A percentile compares a stretch with the other conserved stretches of the same genome.
Evolutionary conservation across 2,113 vertebrate genomes (phyloP).

Genomic region (Rattus rattus): DNA sequence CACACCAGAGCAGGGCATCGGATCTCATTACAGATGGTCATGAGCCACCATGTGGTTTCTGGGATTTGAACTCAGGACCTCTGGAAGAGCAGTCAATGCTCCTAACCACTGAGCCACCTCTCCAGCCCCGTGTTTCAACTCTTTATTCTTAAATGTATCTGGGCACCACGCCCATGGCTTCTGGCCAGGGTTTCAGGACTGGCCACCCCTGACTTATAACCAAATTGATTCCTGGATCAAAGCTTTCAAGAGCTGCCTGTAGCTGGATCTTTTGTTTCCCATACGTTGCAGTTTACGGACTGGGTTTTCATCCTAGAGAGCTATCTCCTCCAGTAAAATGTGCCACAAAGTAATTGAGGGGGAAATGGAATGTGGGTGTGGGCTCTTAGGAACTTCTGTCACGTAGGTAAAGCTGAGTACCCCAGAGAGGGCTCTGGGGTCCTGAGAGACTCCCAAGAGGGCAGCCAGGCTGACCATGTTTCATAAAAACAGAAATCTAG

Average conservation of each 20-base stretch:
- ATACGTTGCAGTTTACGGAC: neutral
- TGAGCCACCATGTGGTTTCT: no score
- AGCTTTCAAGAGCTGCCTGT: neutral
- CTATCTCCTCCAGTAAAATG: neutral
- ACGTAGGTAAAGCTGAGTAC: neutral
- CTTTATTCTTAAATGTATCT: neutral
- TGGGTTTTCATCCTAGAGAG: constrained; percentile 49
- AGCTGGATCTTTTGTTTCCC: constrained; percentile 42
- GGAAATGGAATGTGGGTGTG: neutral
- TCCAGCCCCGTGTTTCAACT: neutral
- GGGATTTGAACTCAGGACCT: no score
- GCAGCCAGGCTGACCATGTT: neutral
- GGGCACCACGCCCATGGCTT: neutral
- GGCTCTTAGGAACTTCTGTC: neutral
- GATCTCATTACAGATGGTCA: no score
- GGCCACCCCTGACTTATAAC: constrained; percentile 32
- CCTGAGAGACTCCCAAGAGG: neutral
- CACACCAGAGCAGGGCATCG: no score
- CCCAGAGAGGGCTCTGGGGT: neutral
- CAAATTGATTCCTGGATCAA: constrained; percentile 33
- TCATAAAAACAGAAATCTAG: neutral
- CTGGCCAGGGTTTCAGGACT: neutral
- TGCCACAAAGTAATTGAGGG: neutral
- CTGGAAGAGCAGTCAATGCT: no score
- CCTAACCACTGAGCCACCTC: no score